Conservation (phyloP, 1,140 invertebrate species). For the Calosoma granatense region DNA sequence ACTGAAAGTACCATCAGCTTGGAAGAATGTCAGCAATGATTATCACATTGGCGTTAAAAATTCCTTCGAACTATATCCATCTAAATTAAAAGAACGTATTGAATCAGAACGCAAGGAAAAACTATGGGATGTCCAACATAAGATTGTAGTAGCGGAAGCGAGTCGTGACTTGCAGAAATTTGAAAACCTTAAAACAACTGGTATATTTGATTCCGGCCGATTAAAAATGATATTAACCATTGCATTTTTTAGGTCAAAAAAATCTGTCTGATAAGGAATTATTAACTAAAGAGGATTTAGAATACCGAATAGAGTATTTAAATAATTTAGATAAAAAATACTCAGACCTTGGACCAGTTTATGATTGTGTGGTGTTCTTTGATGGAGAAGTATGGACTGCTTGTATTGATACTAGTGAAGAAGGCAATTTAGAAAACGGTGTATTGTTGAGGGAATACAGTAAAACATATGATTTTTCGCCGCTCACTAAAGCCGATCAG, state of each 20-base stretch:
- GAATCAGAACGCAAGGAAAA: slow-evolving; percentile 72
- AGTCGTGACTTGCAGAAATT: slow-evolving; percentile 61
- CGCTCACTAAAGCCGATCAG: slow-evolving; percentile 66
- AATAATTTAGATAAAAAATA: slow-evolving; percentile 81
- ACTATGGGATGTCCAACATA: slow-evolving; percentile 76
- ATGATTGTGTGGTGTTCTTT: slow-evolving; percentile 89
- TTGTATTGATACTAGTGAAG: slow-evolving; percentile 78
- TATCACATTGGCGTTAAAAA: slow-evolving; percentile 82
- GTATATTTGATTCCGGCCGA: too few species aligned
- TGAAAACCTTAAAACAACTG: slow-evolving; percentile 49
- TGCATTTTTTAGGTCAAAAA: too few species aligned
- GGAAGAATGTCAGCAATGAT: slow-evolving; percentile 73
- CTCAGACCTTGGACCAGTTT: slow-evolving; percentile 75
- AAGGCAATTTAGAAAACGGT: slow-evolving; percentile 67
- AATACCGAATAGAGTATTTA: slow-evolving; percentile 75
- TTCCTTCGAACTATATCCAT: slow-evolving; percentile 79
- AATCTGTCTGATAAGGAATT: slow-evolving; percentile 64
- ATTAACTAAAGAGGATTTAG: slow-evolving; percentile 80
- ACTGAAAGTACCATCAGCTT: slow-evolving; percentile 72
- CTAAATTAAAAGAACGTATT: slow-evolving; percentile 72
- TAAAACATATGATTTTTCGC: slow-evolving; percentile 66
- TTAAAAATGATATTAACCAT: too few species aligned
- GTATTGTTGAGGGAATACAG: slow-evolving; percentile 77
- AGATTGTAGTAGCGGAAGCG: slow-evolving; percentile 65
- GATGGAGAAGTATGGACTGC: slow-evolving; percentile 75